Evolutionary conservation across 1,140 invertebrate genomes (phyloP).

Genomic region (Cataglyphis hispanica): DNA sequence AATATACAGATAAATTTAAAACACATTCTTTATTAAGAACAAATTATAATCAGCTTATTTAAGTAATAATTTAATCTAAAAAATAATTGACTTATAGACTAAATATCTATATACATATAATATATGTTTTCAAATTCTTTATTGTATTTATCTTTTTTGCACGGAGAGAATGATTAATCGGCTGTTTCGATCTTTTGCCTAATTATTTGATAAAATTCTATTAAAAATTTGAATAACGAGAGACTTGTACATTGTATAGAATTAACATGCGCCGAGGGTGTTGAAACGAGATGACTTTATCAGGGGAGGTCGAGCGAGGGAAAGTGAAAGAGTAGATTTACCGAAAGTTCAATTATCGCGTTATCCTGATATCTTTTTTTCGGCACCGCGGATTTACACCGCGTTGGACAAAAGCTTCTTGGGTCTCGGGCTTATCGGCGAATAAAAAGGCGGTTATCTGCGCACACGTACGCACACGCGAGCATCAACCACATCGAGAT

Average conservation of each 20-base stretch:
- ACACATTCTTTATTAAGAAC: too few species aligned
- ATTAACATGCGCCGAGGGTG: conserved; percentile 21
- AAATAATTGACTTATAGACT: background rate
- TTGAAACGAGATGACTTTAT: conserved; percentile 32
- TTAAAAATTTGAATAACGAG: conserved; percentile 47
- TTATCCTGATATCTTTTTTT: conserved; percentile 47
- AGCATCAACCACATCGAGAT: conserved; percentile 35
- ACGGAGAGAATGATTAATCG: conserved; percentile 34
- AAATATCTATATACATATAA: background rate
- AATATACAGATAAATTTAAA: too few species aligned
- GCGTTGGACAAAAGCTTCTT: conserved; percentile 43
- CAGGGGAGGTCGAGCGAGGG: conserved; percentile 12
- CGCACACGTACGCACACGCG: conserved; percentile 28
- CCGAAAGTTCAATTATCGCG: conserved; percentile 63
- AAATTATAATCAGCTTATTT: too few species aligned
- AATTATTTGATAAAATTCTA: conserved; percentile 38
- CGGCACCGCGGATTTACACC: conserved; percentile 50
- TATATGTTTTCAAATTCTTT: background rate
- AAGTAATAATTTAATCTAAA: too few species aligned
- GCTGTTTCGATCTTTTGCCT: background rate
- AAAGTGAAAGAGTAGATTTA: conserved; percentile 57
- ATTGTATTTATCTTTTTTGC: background rate
- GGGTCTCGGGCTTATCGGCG: conserved; percentile 46
- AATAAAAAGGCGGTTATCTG: conserved; percentile 56
- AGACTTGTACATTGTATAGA: conserved; percentile 7